Percentiles rank a stretch among this genome's conserved stretches.
Evolutionary conservation across 2,113 vertebrate species (phyloP).

Genomic region (Ciconia stormi): DNA sequence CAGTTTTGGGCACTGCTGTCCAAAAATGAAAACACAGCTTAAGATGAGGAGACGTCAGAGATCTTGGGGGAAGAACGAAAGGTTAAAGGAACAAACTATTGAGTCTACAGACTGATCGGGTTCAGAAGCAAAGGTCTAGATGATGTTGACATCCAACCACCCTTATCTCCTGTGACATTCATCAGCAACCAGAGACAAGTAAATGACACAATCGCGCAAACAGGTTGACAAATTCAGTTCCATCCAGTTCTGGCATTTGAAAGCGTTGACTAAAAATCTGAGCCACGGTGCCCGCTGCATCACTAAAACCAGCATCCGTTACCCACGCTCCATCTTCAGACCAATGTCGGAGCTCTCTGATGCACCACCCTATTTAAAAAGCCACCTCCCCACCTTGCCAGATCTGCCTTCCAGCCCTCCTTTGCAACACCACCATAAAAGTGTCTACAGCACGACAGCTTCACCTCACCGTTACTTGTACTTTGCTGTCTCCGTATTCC

Average conservation of each 20-base stretch:
- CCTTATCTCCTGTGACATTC: background rate
- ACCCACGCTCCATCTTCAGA: background rate
- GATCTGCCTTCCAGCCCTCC: background rate
- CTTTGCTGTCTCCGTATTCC: background rate
- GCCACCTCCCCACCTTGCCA: background rate
- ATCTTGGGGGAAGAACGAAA: background rate
- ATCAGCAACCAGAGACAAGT: background rate
- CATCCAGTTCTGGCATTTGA: too few relatives aligned
- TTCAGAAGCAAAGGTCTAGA: background rate
- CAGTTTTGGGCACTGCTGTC: background rate
- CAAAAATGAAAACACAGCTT: background rate
- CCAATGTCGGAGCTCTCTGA: rapidly evolving
- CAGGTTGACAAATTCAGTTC: background rate
- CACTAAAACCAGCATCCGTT: background rate
- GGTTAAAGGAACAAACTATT: background rate
- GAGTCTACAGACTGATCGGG: background rate
- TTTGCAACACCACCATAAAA: background rate
- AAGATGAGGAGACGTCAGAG: background rate
- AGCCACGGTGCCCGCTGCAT: background rate
- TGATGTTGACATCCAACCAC: background rate
- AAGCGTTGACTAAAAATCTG: rapidly evolving
- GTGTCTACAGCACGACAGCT: background rate
- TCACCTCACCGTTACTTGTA: too few relatives aligned
- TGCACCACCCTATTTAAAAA: background rate
- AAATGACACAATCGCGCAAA: background rate